A percentile compares a stretch with the other conserved stretches of the same genome.
Evolutionary conservation across 2,797 vertebrate genomes (phyloP).

Genomic region (Muscicapa comitata): DNA sequence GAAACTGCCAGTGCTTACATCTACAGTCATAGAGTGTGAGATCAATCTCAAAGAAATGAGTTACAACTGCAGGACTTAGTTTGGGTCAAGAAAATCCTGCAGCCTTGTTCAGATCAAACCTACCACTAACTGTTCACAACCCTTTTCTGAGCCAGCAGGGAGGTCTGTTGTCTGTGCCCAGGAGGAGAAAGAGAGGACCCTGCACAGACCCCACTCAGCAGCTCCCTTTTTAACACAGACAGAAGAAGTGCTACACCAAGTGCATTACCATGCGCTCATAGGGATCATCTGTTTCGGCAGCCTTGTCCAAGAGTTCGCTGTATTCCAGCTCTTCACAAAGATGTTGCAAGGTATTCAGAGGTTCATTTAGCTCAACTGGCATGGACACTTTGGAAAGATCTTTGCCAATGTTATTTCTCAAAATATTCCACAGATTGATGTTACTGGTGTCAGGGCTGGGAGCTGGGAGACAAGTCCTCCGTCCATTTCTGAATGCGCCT

Average conservation of each 20-base stretch:
- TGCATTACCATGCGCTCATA: slow-evolving; percentile 94
- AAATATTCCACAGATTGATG: slow-evolving; percentile 99
- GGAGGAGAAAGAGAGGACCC: neutral
- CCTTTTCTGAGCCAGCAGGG: neutral
- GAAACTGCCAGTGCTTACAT: neutral
- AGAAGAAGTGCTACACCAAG: neutral
- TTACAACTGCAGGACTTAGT: neutral
- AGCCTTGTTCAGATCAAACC: neutral
- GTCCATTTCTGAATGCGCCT: slow-evolving; percentile 91
- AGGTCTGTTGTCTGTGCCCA: neutral
- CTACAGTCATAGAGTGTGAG: neutral
- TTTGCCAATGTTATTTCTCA: slow-evolving; percentile 98
- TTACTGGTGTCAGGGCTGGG: slow-evolving; percentile 95
- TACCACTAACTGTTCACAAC: neutral
- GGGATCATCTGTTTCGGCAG: slow-evolving; percentile 90
- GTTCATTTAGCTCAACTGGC: slow-evolving; percentile 98
- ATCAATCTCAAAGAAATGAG: neutral
- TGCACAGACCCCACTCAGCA: neutral
- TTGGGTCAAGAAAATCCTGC: neutral
- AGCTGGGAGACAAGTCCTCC: slow-evolving; percentile 88
- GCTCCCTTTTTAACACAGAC: neutral
- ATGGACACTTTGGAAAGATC: slow-evolving; percentile 98
- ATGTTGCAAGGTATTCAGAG: slow-evolving; percentile 96
- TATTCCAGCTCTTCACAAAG: slow-evolving; percentile 99
- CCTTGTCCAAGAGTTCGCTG: slow-evolving; percentile 96